Evolutionary conservation across 2,113 vertebrate genomes (phyloP).

Genomic region (Tychaedon coryphoeus): DNA sequence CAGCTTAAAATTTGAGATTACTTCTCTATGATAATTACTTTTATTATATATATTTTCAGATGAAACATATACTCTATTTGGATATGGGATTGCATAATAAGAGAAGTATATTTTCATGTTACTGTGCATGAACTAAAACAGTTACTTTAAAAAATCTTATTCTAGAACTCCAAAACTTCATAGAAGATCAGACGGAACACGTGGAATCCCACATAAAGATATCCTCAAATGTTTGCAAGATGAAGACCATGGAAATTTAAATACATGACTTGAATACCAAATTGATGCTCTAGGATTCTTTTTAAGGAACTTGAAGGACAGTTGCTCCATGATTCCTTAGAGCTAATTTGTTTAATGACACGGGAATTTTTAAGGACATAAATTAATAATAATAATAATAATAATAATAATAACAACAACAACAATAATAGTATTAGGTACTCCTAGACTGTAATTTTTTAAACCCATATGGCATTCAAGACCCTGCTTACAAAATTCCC

Average conservation of each 20-base stretch:
- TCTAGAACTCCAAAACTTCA: neutral
- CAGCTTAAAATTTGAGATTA: neutral
- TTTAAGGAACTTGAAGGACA: neutral
- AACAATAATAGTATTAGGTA: neutral
- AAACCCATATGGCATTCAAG: neutral
- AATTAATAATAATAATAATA: neutral
- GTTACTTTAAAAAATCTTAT: neutral
- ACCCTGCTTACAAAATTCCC: neutral
- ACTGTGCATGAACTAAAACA: neutral
- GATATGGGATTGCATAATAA: accelerated
- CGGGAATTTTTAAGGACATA: neutral
- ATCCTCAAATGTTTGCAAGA: neutral
- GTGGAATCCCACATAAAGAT: accelerated
- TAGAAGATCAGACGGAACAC: neutral
- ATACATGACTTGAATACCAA: neutral
- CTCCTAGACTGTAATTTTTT: neutral
- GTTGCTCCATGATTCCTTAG: neutral
- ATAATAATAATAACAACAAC: no score
- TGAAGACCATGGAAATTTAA: neutral
- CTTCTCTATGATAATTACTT: neutral
- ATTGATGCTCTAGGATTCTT: neutral
- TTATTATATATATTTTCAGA: neutral
- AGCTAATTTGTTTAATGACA: neutral
- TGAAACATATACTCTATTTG: neutral
- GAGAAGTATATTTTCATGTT: neutral